phyloP scores from a whole-genome alignment of 2,888 invertebrate species.

The Dynastes tityus region DNA sequence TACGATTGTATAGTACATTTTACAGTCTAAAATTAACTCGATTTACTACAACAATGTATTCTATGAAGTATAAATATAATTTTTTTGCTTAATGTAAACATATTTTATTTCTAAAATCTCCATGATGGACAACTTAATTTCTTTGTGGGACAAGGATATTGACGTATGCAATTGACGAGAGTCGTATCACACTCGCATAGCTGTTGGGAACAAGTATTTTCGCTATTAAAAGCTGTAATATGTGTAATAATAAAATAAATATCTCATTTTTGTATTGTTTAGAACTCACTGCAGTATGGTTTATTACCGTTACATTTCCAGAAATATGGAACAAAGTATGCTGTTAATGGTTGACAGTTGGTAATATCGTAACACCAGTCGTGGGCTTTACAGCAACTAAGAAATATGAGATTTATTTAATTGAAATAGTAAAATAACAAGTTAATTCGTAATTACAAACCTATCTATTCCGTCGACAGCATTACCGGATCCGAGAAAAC shows the following conservation, averaged over 20 bases:
- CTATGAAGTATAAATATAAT: no score
- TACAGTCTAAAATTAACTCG: no score
- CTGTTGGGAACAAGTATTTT: constrained; percentile 81
- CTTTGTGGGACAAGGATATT: constrained; percentile 82
- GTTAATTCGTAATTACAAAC: constrained; percentile 66
- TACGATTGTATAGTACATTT: no score
- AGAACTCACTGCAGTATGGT: constrained; percentile 82
- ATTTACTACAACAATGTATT: no score
- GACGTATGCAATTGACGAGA: constrained; percentile 85
- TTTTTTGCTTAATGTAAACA: no score
- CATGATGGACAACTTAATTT: constrained; percentile 78
- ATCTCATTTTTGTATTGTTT: constrained; percentile 25
- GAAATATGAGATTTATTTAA: not conserved
- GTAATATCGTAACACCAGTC: constrained; percentile 89
- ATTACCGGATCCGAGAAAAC: constrained; percentile 86
- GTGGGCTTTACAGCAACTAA: constrained; percentile 87
- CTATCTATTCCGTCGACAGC: constrained; percentile 88
- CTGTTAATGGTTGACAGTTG: constrained; percentile 82
- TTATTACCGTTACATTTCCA: constrained; percentile 88
- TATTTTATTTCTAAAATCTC: not conserved
- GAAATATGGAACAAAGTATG: constrained; percentile 90
- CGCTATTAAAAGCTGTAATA: constrained; percentile 64
- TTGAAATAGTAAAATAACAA: not conserved
- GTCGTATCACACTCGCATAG: constrained; percentile 89
- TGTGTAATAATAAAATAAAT: not conserved